Percentiles rank a stretch among this genome's conserved stretches.
These are phyloP conservation scores for Drosophila antonietae DNA, from an alignment of 2,888 invertebrate genomes.

Conservation along the genomic window DNA sequence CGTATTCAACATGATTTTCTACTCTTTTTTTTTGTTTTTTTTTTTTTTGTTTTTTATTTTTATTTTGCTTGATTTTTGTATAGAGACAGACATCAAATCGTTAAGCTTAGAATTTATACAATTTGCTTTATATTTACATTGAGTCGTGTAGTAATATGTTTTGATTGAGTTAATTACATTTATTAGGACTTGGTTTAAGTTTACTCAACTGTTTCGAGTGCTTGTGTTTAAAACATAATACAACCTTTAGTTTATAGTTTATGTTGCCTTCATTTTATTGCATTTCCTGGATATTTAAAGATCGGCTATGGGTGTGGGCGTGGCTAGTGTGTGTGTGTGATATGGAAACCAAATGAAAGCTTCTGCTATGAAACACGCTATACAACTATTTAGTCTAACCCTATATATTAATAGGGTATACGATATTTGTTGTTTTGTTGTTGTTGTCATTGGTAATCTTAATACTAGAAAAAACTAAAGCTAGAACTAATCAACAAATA, in stretches of 20 bases:
- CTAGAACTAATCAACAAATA: constrained; percentile 83
- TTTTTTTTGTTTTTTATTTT: constrained; percentile 3
- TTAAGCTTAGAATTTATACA: constrained; percentile 60
- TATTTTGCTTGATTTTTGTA: constrained; percentile 4
- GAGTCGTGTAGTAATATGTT: constrained; percentile 38
- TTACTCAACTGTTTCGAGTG: constrained; percentile 30
- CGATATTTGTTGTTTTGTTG: constrained; percentile 30
- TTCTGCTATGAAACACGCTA: constrained; percentile 39
- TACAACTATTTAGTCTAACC: constrained; percentile 36
- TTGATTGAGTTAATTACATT: constrained; percentile 54
- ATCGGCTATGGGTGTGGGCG: not conserved
- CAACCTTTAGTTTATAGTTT: constrained; percentile 67
- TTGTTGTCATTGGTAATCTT: constrained; percentile 44
- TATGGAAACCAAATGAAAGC: constrained; percentile 48
- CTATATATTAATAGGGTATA: constrained; percentile 19
- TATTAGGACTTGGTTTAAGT: constrained; percentile 63
- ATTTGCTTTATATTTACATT: constrained; percentile 55
- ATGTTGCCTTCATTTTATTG: constrained; percentile 18
- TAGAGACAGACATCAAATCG: constrained; percentile 60
- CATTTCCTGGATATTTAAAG: constrained; percentile 19
- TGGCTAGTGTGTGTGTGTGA: constrained; percentile 5
- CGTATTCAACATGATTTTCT: constrained; percentile 42
- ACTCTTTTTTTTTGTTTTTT: not conserved
- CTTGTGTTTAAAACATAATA: constrained; percentile 70
- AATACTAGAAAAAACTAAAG: constrained; percentile 73